Conservation (phyloP, 2,888 invertebrate species). For the Empis livida region DNA sequence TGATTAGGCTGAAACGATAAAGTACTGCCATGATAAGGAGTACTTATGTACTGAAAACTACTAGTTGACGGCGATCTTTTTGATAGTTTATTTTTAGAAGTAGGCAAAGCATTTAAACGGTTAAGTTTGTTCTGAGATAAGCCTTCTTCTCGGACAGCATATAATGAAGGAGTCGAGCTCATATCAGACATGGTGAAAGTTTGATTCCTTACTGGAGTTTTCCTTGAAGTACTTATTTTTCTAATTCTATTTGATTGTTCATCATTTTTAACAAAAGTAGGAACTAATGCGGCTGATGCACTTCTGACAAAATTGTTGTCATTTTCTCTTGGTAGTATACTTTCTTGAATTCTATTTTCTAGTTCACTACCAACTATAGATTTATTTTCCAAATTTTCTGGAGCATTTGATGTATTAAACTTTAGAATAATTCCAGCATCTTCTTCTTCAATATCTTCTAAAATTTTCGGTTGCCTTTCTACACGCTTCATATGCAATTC, state of each 20-base stretch:
- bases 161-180: conserved; percentile 51
- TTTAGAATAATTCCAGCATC: conserved; percentile 33
- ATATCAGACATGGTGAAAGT: conserved; percentile 40
- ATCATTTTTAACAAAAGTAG: conserved; percentile 37
- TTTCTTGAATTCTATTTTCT: not conserved
- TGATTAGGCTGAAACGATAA: conserved; percentile 64
- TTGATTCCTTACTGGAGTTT: conserved; percentile 35
- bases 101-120: conserved; percentile 18
- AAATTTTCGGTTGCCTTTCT: conserved; percentile 29
- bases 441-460: conserved; percentile 31
- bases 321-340: conserved; percentile 17
- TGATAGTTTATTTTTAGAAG: conserved; percentile 39
- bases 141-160: conserved; percentile 56
- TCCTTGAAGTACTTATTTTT: conserved; percentile 48
- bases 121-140: conserved; percentile 26
- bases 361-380: not conserved
- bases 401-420: conserved; percentile 22
- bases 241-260: conserved; percentile 38
- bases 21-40: conserved; percentile 76
- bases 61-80: conserved; percentile 63
- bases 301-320: conserved; percentile 44
- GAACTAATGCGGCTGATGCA: conserved; percentile 57
- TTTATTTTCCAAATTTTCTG: conserved; percentile 15
- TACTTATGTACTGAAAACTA: conserved; percentile 73
- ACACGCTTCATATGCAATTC: conserved; percentile 64